Evolutionary conservation across 2,888 invertebrate species (phyloP), one percentile per base, ranked within the genome.

Genomic region (Caenorhabditis zanzibari): DNA sequence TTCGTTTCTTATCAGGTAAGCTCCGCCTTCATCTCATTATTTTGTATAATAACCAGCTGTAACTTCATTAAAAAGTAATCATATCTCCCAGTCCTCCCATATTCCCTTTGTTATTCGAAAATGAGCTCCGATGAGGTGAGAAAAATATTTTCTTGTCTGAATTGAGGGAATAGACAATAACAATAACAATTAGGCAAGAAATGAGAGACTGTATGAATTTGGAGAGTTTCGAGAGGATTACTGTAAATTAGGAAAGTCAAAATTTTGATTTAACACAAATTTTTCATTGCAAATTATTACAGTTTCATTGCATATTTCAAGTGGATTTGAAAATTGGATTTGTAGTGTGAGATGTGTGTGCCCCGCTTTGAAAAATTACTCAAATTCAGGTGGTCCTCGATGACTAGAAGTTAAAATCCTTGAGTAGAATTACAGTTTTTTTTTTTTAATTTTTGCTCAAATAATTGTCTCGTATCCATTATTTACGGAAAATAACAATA

Each of bases 71-170:
- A 26, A 54, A 54, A 54, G 22, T 54, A 54, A 26, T 54, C 26
- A 26, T 26, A 54, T 26, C 26, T 10, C 19, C 19, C n/a, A 49
- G 1, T 54, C 26, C 14, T 52, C 22, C 38, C 38, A 4, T 2
- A 38, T 22, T 35, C 22, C 38, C 61, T 24, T 41, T 61, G 61
- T 61, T 61, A 22, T 61, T 61, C 38, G 10, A 26, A n/a, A 14
- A 61, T 61, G 61, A 41, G 61, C 41, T 41, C 41, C 41, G 61
- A 61, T 61, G 61, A 61, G 61, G 41, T 35, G 24, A 41, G 61
- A 24, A 22, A 61, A 61, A 61, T 61, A 61, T 61, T 61, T 61
- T 61, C 41, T 24, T 2, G 35, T 59, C 12, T 19, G 19, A 32
- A 38, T 38, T 38, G 12, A n/a, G 35, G 12, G n/a, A 28, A 19